A percentile compares a stretch with the other conserved stretches of the same genome.
These are phyloP conservation scores for Ochotona curzoniae DNA, from an alignment of 2,113 vertebrate species.

Conservation along the genomic window DNA sequence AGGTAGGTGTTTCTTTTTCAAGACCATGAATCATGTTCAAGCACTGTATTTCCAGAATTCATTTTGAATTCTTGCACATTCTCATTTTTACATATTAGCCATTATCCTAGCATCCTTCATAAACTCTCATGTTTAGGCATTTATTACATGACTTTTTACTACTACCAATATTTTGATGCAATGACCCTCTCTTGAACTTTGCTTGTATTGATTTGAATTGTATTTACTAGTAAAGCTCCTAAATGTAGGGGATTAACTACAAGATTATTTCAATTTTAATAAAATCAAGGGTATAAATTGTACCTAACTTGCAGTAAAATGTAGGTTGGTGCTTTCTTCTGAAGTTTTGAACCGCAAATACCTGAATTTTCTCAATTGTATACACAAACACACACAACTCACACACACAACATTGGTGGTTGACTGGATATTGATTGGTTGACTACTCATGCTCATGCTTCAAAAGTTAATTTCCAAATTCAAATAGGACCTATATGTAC, in stretches of 20 bases:
- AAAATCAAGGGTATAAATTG: conserved; percentile 18
- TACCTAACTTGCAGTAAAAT: background rate
- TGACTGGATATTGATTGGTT: background rate
- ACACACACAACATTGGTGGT: background rate
- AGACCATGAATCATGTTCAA: background rate
- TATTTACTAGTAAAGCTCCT: conserved; percentile 49
- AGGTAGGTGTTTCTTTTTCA: background rate
- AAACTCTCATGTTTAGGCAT: background rate
- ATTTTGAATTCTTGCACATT: background rate
- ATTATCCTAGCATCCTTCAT: conserved; percentile 26
- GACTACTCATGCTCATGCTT: background rate
- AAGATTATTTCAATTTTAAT: conserved; percentile 56
- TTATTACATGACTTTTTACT: conserved; percentile 59
- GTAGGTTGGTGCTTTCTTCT: conserved; percentile 29
- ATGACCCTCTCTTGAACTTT: conserved; percentile 56
- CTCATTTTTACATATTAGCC: background rate
- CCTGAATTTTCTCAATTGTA: background rate
- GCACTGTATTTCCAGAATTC: conserved; percentile 16
- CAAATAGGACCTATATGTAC: background rate
- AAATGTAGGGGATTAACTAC: conserved; percentile 31
- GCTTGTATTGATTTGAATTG: conserved; percentile 66
- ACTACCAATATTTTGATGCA: conserved; percentile 7
- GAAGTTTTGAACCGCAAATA: conserved; percentile 42
- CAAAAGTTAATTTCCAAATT: conserved; percentile 62
- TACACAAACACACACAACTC: background rate